Base-by-base conservation (phyloP, 2,797 vertebrate species). In the Dromococcyx pavoninus region DNA sequence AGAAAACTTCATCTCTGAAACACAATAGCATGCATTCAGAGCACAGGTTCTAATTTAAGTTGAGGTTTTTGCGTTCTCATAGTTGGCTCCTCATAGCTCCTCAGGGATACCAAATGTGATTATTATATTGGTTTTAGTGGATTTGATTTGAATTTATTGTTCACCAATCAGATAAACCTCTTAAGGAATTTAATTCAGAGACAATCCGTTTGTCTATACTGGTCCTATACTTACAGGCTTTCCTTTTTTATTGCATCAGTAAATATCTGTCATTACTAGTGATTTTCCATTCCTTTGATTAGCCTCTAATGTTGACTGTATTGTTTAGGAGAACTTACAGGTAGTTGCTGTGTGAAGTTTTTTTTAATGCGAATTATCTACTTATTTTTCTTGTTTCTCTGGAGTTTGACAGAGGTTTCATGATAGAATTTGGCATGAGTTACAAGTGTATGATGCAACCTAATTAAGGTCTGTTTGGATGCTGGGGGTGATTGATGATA, bases 91-190 rank as follows among this genome's bases (percentile, higher is more conserved):
- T 8, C 4, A 74, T 95, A 48, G 37, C 69, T 94, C 88, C 76
- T 91, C 1, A 0, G 91, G 74, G 92, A 87, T 81, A 70, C 6
- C 35, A 37, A 86, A 78, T 91, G 67, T 64, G 89, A 93, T 79
- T 91, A 43, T 81, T 86, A 24, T 61, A 96, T 96, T 85, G 94
- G 96, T 91, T 95, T 91, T 84, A 46, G 62, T 76, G 67, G 44
- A 71, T 64, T 89, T 95, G 94, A 95, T 96, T 94, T 87, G 86
- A 92, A 96, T 95, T 92, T 95, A 92, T 96, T 96, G 81, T 89
- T 93, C 72, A 71, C 81, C 74, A 80, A 74, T 92, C 92, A 92
- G 81, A 87, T 95, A 93, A 85, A 82, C 57, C 41, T 95, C 90
- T 85, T 76, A 85, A 41, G 74, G 93, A 95, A 93, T 91, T 79